Conservation (phyloP, 1,140 invertebrate species). For the Pristionchus pacificus region DNA sequence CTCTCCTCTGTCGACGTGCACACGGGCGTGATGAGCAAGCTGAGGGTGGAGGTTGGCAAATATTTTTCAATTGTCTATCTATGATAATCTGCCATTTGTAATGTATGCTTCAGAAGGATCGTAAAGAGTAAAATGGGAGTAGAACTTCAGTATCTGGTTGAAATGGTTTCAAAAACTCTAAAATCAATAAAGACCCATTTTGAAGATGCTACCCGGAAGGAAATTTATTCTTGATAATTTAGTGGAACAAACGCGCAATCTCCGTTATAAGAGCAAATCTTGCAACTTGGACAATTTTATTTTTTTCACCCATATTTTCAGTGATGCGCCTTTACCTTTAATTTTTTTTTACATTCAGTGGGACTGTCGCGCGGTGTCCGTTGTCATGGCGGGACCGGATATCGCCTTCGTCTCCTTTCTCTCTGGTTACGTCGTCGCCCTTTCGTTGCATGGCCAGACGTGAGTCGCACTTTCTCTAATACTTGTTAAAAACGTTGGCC, state of each 20-base stretch:
- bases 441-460: conserved; percentile 33
- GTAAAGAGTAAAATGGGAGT: too few relatives aligned
- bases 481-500: conserved; percentile 16
- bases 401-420: conserved; percentile 61
- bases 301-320: conserved; percentile 60
- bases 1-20: too few relatives aligned
- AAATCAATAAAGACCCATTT: not conserved
- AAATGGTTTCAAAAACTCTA: conserved; percentile 4
- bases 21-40: too few relatives aligned
- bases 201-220: conserved; percentile 4
- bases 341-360: conserved; percentile 54
- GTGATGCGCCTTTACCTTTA: conserved; percentile 47
- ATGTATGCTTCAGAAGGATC: too few relatives aligned
- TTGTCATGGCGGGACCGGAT: conserved; percentile 55
- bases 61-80: too few relatives aligned
- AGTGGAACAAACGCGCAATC: conserved; percentile 56
- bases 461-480: conserved; percentile 44
- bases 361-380: conserved; percentile 61
- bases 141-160: too few relatives aligned
- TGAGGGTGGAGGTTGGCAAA: too few relatives aligned
- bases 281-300: conserved; percentile 53
- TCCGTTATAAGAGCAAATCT: conserved; percentile 55
- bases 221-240: conserved; percentile 11
- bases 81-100: too few relatives aligned
- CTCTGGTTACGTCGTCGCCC: conserved; percentile 60